Percentiles rank a stretch among this genome's conserved stretches.
These are phyloP conservation scores for Rapana venosa DNA, from an alignment of 2,888 invertebrate genomes.

Conservation along the genomic window DNA sequence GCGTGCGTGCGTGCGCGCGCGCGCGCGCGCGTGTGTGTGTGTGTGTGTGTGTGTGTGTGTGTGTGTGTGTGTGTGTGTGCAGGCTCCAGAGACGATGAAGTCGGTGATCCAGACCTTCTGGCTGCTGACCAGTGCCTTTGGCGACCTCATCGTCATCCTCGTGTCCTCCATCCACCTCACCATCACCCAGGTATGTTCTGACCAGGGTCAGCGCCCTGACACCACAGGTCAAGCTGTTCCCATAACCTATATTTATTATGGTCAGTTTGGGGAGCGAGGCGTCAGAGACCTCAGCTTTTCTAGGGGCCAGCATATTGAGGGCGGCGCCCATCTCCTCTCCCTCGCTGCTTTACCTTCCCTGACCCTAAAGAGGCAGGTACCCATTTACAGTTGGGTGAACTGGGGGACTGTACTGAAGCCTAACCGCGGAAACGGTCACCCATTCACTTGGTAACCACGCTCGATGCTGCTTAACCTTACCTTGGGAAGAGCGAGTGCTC, in stretches of 20 bases:
- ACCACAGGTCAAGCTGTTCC: background rate
- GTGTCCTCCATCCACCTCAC: conserved; percentile 89
- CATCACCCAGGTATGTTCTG: conserved; percentile 84
- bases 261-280: no score
- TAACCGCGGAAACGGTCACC: no score
- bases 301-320: no score
- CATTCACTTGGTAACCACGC: no score
- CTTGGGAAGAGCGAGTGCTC: no score
- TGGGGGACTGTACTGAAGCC: no score
- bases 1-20: background rate
- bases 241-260: background rate
- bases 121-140: conserved; percentile 94
- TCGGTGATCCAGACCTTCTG: conserved; percentile 94
- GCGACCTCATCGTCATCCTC: conserved; percentile 94
- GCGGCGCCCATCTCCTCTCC: no score
- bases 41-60: conserved; percentile 23
- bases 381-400: no score
- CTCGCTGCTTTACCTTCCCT: no score
- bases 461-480: no score
- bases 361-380: no score
- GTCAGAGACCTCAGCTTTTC: no score
- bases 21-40: background rate
- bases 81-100: conserved; percentile 94
- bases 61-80: conserved; percentile 30
- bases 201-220: background rate